phyloP scores from a whole-genome alignment of 23 tunicate genomes.

The Pegea sp. region DNA sequence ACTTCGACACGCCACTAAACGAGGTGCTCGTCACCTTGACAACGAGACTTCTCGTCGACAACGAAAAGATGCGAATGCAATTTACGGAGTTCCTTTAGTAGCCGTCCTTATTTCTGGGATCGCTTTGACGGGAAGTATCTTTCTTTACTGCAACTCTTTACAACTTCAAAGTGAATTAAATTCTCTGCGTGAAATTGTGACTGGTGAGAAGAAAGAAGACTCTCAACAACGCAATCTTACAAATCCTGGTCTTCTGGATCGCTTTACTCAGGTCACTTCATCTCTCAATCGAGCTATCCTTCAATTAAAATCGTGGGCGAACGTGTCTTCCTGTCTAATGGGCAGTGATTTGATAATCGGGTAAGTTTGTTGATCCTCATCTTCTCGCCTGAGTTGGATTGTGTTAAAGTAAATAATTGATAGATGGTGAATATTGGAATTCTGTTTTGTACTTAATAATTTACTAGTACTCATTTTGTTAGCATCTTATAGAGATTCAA shows the following conservation, averaged over 20 bases:
- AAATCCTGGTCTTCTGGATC: neutral
- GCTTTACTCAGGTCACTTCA: neutral
- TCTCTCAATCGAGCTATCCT: neutral
- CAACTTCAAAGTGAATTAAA: neutral
- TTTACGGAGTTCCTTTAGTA: neutral
- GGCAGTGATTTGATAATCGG: neutral
- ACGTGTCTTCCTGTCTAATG: neutral
- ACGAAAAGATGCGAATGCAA: neutral
- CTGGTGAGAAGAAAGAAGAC: neutral
- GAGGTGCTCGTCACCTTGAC: too few relatives aligned
- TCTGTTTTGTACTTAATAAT: too few relatives aligned
- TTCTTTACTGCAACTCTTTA: neutral
- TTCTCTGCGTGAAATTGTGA: neutral
- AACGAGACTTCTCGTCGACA: neutral
- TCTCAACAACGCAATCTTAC: too few relatives aligned
- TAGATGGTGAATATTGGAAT: too few relatives aligned
- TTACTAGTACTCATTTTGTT: too few relatives aligned
- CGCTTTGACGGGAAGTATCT: neutral
- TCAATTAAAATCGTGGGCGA: neutral
- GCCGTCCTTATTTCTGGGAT: neutral
- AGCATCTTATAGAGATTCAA: too few relatives aligned
- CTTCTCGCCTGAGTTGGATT: too few relatives aligned
- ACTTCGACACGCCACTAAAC: too few relatives aligned
- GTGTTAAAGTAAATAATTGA: too few relatives aligned
- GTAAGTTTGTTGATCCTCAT: neutral